Base-by-base conservation (phyloP, 1,140 invertebrate genomes). In the Proales similis region DNA sequence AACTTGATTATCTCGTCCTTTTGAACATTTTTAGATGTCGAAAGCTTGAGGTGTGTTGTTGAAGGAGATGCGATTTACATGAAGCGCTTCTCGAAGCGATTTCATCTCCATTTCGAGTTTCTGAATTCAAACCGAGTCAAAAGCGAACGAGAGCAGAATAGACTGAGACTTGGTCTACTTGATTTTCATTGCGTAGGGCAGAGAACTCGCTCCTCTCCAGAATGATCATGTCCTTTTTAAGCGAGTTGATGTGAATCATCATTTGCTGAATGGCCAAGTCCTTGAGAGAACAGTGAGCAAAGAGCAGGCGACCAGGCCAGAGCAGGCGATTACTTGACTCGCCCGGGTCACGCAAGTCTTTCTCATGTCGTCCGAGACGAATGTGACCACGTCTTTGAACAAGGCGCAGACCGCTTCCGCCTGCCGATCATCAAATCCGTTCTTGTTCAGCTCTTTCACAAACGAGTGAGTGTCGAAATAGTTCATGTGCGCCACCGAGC, bases 171-270 rank as follows among this genome's bases (percentile, higher is more conserved):
- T 14, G n/a, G 14, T 61, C 39, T 67, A 73, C 72, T 66, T 76
- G 72, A 64, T 71, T 75, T 57, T 75, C 72, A 69, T 71, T 72
- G 49, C 70, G 67, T 11, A 76, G 65, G 29, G 68, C 67, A 7
- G 72, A 72, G 57, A 76, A 75, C 66, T 76, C 74, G 68, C 73
- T 76, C 63, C 75, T 75, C 48, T 76, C 74, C 9, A 76, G 48
- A 29, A 75, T 72, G 5, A 74, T 68, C 74, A 76, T 75, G 62
- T 76, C 74, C 64, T 76, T 76, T 63, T 72, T 74, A 9, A 76
- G 67, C 5, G 72, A 68, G 4, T 53, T 66, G 22, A 75, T 71
- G 29, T 75, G 70, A 22, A 71, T 64, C 66, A 73, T 64, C n/a
- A 75, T 53, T 65, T 76, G 74, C 51, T 76, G 73, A 0, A 71